phyloP scores from a whole-genome alignment of 2,888 invertebrate genomes.

The Sycophila texana region DNA sequence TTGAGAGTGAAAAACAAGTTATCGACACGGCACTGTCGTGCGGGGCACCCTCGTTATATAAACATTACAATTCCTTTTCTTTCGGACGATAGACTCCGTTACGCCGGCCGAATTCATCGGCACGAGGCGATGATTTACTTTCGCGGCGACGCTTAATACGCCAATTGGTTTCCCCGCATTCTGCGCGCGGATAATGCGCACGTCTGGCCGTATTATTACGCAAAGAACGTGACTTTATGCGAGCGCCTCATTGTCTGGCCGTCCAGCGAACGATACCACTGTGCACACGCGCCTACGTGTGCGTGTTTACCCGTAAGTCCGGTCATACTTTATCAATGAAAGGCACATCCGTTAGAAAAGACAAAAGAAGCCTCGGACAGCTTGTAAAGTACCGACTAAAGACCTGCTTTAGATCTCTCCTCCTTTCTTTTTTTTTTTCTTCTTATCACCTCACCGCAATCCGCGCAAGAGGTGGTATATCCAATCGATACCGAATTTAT shows the following conservation, averaged over 20 bases:
- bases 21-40: no score
- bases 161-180: slow-evolving; percentile 1
- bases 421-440: no score
- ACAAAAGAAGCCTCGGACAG: no score
- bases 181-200: neutral
- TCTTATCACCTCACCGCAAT: no score
- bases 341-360: neutral
- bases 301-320: neutral
- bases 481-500: no score
- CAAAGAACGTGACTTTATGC: slow-evolving; percentile 20
- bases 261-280: neutral
- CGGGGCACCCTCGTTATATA: no score
- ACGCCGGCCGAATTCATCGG: no score
- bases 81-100: no score
- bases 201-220: slow-evolving; percentile 3
- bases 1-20: neutral
- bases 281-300: neutral
- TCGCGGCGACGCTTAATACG: neutral
- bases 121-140: neutral
- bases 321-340: slow-evolving; percentile 1
- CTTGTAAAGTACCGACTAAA: no score
- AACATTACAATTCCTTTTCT: no score
- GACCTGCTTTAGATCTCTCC: no score
- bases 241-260: neutral
- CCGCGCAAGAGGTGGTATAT: no score